Evolutionary conservation across 2,113 vertebrate species (phyloP), one percentile per base, ranked within the genome.

Genomic region (Pterophyllum scalare): DNA sequence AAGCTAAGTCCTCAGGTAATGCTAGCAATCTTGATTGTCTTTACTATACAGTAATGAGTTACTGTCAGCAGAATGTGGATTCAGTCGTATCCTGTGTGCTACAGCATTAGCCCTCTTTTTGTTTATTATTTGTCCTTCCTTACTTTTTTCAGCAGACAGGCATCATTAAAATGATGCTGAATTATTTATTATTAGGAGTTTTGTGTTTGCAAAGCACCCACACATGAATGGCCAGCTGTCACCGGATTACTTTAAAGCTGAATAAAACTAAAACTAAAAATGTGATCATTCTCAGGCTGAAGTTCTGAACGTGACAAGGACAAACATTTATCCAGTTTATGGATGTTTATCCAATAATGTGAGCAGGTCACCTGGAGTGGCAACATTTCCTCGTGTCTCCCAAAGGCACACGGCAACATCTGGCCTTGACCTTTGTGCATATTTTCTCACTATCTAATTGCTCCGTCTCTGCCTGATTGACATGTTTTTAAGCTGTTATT

Each of bases 251-350:
- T 31, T 54, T 72, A 28, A 54, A 54, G 67, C 26, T 54, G 11
- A 72, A 52, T 31, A 52, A 31, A n/a, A 72, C 10, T 72, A 72
- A 52, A 70, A 70, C 31, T 70, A 7, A 70, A 70, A 72, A 70
- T 19, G 3, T 28, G 22, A 70, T 19, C 0, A 70, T 12, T 70
- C 2, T 9, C 64, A 70, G 38, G 0, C 24, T 28, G 28, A 49
- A 52, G 46, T 72, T 72, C 52, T 31, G 43, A 72, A 43, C 65
- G n/a, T 72, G 65, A 72, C 46, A n/a, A 10, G 17, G 0, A 72
- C 26, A 54, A 52, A 72, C 67, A 33, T 72, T 14, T 3, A 54
- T 54, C 43, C 19, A 7, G 20, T 19, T 17, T 52, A 52, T 7
- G 2, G 15, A 49, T 52, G 15, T 62, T 35, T 62, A 35, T 62